A percentile compares a stretch with the other conserved stretches of the same genome.
Conservation (phyloP, 2,113 vertebrate genomes). For the Tamias sibiricus region DNA sequence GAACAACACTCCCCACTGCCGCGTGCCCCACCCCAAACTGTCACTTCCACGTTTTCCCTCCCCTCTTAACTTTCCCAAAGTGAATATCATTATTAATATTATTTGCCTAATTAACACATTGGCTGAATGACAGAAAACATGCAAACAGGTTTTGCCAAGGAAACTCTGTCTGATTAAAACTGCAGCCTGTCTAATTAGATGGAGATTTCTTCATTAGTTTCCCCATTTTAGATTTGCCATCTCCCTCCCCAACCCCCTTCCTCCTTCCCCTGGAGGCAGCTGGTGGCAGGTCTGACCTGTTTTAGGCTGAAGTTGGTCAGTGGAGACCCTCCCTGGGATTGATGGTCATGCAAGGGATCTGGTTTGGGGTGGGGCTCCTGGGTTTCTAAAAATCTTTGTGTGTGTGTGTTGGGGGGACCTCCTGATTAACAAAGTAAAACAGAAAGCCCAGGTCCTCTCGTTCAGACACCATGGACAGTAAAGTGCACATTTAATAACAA, state of each 20-base stretch:
- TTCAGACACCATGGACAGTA: not conserved
- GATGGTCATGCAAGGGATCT: not conserved
- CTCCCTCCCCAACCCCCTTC: not conserved
- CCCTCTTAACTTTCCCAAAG: slow-evolving; percentile 56
- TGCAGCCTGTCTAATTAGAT: slow-evolving; percentile 82
- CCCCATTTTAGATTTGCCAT: not conserved
- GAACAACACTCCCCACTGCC: not conserved
- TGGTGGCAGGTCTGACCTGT: not conserved
- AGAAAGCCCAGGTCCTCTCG: not conserved
- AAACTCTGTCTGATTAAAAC: slow-evolving; percentile 82
- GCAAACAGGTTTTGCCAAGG: slow-evolving; percentile 82
- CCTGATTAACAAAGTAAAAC: not conserved
- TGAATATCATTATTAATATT: slow-evolving; percentile 75
- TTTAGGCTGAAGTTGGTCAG: not conserved
- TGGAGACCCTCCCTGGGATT: not conserved
- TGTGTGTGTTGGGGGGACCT: not conserved
- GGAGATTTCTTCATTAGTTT: slow-evolving; percentile 79
- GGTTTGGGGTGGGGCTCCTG: too few species aligned
- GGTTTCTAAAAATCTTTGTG: not conserved
- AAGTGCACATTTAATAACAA: not conserved
- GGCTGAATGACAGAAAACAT: slow-evolving; percentile 80
- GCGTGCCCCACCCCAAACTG: not conserved
- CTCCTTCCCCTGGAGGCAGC: not conserved
- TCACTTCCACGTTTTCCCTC: not conserved
- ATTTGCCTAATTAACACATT: slow-evolving; percentile 80